Conservation (phyloP, 2,113 vertebrate species). For the Saiga tatarica region DNA sequence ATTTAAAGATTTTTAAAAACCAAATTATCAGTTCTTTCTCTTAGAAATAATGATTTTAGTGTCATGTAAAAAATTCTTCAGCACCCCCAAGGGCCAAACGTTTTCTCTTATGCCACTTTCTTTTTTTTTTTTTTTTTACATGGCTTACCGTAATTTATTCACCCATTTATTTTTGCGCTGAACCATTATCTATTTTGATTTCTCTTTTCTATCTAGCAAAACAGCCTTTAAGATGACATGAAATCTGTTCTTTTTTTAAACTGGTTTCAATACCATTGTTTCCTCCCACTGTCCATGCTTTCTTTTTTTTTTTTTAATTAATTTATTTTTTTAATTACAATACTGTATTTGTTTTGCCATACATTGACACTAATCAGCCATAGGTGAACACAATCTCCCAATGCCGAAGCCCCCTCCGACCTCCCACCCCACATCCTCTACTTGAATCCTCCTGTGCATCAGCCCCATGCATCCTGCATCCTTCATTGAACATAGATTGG, state of each 20-base stretch:
- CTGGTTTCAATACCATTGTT: neutral
- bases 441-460: too few relatives aligned
- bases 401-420: too few relatives aligned
- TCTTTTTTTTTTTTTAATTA: neutral
- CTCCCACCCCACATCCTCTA: too few relatives aligned
- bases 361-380: too few relatives aligned
- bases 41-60: neutral
- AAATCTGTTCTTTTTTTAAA: neutral
- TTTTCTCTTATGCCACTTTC: neutral
- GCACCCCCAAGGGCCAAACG: neutral
- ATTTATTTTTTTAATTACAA: too few relatives aligned
- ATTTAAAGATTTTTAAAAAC: neutral
- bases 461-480: too few relatives aligned
- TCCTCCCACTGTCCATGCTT: neutral
- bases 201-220: neutral
- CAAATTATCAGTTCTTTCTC: neutral
- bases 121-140: too few relatives aligned
- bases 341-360: too few relatives aligned
- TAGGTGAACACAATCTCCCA: too few relatives aligned
- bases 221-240: neutral
- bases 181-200: neutral
- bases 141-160: neutral
- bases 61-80: neutral
- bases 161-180: neutral
- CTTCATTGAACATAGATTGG: too few relatives aligned